These are phyloP conservation scores for Diuraphis noxia DNA, from an alignment of 1,140 invertebrate species.

Conservation along the genomic window DNA sequence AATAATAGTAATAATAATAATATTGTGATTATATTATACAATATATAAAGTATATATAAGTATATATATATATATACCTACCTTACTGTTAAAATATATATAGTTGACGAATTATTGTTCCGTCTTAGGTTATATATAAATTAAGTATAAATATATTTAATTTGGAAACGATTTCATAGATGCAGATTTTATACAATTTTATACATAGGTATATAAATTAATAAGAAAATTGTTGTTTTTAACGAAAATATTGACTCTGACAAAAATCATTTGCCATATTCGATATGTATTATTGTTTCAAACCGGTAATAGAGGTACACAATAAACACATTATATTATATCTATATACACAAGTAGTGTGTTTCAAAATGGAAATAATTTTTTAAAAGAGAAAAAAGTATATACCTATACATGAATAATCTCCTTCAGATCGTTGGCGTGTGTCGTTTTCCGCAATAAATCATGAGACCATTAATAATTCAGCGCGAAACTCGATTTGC, in stretches of 20 bases:
- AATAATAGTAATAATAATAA: background rate
- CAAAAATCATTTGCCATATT: background rate
- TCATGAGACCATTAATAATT: background rate
- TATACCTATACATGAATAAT: background rate
- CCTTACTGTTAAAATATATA: too few relatives aligned
- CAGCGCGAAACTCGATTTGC: background rate
- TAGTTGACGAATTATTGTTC: background rate
- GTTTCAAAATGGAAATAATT: constrained; percentile 18
- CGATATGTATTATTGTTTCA: constrained; percentile 8
- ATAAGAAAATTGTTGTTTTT: too few relatives aligned
- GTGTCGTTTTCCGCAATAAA: background rate
- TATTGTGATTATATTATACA: background rate
- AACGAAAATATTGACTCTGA: background rate
- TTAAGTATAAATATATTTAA: background rate
- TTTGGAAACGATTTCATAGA: background rate
- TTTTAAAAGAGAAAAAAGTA: constrained; percentile 4
- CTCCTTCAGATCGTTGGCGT: background rate
- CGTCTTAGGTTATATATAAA: background rate
- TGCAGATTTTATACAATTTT: background rate
- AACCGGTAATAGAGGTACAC: background rate
- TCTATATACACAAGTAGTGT: background rate
- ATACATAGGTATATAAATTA: background rate
- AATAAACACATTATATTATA: background rate
- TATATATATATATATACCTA: background rate
- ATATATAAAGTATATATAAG: too few relatives aligned